phyloP scores from a whole-genome alignment of 2,113 vertebrate genomes.

The Nerophis ophidion region DNA sequence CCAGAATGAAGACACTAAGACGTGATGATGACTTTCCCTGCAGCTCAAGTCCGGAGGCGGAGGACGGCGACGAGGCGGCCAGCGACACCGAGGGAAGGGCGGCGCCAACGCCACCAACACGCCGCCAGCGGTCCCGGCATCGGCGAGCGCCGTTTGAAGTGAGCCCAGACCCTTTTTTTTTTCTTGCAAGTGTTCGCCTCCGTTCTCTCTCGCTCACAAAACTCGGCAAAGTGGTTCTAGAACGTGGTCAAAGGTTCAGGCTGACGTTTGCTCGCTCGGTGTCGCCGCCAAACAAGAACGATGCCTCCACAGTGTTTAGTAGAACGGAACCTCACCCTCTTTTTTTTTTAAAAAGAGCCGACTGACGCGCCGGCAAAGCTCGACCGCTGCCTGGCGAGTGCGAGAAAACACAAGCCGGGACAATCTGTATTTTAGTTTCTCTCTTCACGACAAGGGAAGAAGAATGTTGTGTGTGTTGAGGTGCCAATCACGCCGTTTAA shows the following conservation, averaged over 20 bases:
- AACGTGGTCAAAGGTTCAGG: too few relatives aligned
- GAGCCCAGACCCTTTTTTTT: too few relatives aligned
- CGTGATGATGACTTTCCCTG: constrained; percentile 10
- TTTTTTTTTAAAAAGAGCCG: too few relatives aligned
- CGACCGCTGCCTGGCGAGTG: too few relatives aligned
- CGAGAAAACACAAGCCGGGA: neutral
- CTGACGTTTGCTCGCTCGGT: too few relatives aligned
- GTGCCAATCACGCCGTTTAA: constrained; percentile 36
- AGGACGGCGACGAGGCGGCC: constrained; percentile 92
- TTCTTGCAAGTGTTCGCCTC: too few relatives aligned
- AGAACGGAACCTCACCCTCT: too few relatives aligned
- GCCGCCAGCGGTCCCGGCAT: constrained; percentile 65
- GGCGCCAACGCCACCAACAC: constrained; percentile 59
- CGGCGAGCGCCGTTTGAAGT: constrained; percentile 74
- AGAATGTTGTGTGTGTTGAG: constrained; percentile 11
- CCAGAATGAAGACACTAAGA: neutral
- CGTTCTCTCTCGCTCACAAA: too few relatives aligned
- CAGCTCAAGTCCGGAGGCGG: constrained; percentile 86
- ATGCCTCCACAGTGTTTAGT: too few relatives aligned
- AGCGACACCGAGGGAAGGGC: constrained; percentile 94
- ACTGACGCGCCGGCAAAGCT: too few relatives aligned
- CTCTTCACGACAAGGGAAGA: constrained; percentile 6
- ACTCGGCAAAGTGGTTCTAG: too few relatives aligned
- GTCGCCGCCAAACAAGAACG: too few relatives aligned
- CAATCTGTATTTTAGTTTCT: constrained; percentile 15